These are phyloP conservation scores for Pyralis farinalis DNA, from an alignment of 2,888 invertebrate genomes.

Conservation along the genomic window DNA sequence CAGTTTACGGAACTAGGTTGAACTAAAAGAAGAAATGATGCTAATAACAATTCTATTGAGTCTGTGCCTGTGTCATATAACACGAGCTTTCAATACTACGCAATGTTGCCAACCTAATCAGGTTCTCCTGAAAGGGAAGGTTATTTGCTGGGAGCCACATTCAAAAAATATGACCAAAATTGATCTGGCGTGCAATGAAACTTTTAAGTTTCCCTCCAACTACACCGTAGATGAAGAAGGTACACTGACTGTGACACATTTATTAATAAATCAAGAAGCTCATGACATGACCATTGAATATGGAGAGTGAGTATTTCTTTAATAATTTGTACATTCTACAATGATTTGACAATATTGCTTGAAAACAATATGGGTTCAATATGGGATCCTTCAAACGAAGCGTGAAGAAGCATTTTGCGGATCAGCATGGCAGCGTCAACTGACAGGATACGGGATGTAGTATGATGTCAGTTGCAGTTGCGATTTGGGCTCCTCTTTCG, in stretches of 20 bases:
- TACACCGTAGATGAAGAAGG: background rate
- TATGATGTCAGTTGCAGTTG: too few relatives aligned
- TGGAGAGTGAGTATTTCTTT: constrained; percentile 2
- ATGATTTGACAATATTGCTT: too few relatives aligned
- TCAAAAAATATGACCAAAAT: background rate
- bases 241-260: background rate
- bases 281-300: background rate
- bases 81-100: background rate
- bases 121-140: background rate
- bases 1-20: too few relatives aligned
- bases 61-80: background rate
- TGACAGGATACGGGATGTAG: too few relatives aligned
- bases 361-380: too few relatives aligned
- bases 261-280: background rate
- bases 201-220: background rate
- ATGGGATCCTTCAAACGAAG: too few relatives aligned
- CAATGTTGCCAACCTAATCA: background rate
- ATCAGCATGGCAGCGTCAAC: too few relatives aligned
- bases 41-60: background rate
- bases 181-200: background rate
- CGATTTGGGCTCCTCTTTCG: too few relatives aligned
- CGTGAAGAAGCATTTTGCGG: too few relatives aligned
- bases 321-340: too few relatives aligned
- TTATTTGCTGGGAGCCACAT: background rate
- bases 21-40: background rate